phyloP scores from a whole-genome alignment of 2,797 vertebrate species.

The Chrysocyon brachyurus region DNA sequence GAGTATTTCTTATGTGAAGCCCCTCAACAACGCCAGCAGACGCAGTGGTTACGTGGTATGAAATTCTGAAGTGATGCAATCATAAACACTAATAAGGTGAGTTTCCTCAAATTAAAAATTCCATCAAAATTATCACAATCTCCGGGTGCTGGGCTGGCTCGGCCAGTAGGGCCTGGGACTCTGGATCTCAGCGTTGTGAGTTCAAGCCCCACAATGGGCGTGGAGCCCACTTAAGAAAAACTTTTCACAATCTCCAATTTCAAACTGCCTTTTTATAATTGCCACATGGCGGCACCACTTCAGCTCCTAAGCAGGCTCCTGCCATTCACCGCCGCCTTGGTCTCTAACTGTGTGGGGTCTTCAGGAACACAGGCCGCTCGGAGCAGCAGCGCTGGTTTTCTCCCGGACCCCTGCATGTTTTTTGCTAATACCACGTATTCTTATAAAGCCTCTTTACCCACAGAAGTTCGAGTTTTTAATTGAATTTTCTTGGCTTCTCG shows the following conservation, averaged over 20 bases:
- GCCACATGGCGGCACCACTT: conserved; percentile 43
- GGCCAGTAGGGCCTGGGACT: neutral
- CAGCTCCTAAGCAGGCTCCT: neutral
- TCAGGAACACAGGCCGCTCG: neutral
- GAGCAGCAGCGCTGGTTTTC: neutral
- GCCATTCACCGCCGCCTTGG: neutral
- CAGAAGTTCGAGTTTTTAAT: conserved; percentile 25
- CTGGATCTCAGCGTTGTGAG: neutral
- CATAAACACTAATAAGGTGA: neutral
- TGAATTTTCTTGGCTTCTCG: neutral
- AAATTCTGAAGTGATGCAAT: neutral
- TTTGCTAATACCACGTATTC: neutral
- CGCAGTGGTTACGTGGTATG: neutral
- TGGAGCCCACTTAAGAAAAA: neutral
- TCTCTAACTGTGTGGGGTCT: neutral
- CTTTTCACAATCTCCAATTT: neutral
- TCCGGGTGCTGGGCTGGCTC: neutral
- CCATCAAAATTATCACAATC: neutral
- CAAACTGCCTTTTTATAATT: conserved; percentile 16
- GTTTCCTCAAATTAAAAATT: conserved; percentile 34
- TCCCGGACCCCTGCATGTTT: neutral
- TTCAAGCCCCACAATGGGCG: neutral
- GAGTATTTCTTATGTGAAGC: neutral
- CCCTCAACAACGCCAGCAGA: neutral
- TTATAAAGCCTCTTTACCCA: conserved; percentile 31